Conservation (phyloP, 1,140 invertebrate genomes). For the Neoseiulus cucumeris region DNA sequence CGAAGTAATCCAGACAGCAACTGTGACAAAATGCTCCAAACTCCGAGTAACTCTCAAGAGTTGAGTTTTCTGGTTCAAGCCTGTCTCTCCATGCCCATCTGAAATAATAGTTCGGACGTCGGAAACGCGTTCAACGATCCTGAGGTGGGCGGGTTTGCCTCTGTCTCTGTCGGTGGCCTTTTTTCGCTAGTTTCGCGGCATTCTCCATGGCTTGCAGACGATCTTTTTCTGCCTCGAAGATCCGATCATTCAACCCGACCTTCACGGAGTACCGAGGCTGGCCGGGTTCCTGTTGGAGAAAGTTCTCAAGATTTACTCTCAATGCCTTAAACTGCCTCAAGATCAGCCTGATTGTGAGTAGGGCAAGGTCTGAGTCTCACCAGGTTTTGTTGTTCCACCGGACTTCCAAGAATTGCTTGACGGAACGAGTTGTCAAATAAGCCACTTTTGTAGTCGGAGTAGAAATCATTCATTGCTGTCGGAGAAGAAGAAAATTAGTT, state of each 20-base stretch:
- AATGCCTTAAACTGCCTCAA: background rate
- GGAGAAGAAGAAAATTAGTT: background rate
- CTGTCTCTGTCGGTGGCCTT: too few species aligned
- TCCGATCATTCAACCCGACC: background rate
- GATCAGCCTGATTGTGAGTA: background rate
- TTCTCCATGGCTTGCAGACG: background rate
- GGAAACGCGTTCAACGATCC: too few species aligned
- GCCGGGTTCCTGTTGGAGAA: background rate
- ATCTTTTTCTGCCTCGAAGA: conserved; percentile 2
- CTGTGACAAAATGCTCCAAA: too few species aligned
- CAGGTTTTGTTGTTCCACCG: background rate
- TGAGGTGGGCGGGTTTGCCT: too few species aligned
- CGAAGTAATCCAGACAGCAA: too few species aligned
- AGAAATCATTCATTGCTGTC: background rate
- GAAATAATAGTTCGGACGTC: too few species aligned
- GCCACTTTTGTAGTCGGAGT: background rate
- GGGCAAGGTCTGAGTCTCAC: background rate
- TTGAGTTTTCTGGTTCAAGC: too few species aligned
- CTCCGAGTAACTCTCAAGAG: too few species aligned
- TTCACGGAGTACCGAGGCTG: conserved; percentile 7
- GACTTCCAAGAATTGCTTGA: background rate
- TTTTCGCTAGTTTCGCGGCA: background rate
- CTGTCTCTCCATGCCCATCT: too few species aligned
- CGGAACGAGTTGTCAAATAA: background rate
- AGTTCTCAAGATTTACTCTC: background rate